A percentile compares a stretch with the other conserved stretches of the same genome.
phyloP scores from a whole-genome alignment of 2,797 vertebrate genomes.

The Mareca penelope region DNA sequence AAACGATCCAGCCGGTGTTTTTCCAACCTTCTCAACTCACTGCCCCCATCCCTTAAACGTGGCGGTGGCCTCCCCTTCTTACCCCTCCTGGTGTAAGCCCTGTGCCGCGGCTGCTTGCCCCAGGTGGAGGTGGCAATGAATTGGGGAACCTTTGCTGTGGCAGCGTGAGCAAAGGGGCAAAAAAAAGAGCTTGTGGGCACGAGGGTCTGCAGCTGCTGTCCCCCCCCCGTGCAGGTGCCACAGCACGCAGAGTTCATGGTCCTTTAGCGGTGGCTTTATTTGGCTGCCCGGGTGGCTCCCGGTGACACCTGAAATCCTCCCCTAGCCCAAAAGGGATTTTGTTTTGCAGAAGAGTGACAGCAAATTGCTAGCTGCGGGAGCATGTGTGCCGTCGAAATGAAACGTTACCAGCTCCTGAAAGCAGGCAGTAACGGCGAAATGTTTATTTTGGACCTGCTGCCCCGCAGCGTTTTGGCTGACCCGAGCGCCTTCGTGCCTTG shows the following conservation, averaged over 20 bases:
- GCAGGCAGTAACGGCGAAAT: slow-evolving; percentile 6
- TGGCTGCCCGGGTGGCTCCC: neutral
- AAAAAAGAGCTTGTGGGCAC: neutral
- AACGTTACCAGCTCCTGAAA: neutral
- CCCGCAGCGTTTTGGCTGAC: slow-evolving; percentile 37
- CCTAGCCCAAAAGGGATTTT: slow-evolving; percentile 3
- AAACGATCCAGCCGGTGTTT: neutral
- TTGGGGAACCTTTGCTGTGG: neutral
- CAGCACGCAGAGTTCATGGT: neutral
- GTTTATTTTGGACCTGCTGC: slow-evolving; percentile 37
- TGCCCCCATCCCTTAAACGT: neutral
- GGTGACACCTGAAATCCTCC: slow-evolving; percentile 20
- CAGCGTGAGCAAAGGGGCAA: neutral
- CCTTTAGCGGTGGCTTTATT: neutral
- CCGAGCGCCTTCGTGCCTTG: neutral
- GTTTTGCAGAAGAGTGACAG: slow-evolving; percentile 28
- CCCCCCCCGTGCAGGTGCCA: fast-evolving
- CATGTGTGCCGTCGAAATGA: neutral
- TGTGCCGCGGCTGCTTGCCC: neutral
- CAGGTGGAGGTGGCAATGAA: neutral
- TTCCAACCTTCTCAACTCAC: slow-evolving; percentile 37
- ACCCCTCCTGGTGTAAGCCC: neutral
- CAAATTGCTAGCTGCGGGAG: slow-evolving; percentile 43
- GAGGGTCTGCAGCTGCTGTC: neutral
- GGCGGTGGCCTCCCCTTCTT: neutral